phyloP scores from a whole-genome alignment of 1,140 invertebrate species.

The Camponotus floridanus region DNA sequence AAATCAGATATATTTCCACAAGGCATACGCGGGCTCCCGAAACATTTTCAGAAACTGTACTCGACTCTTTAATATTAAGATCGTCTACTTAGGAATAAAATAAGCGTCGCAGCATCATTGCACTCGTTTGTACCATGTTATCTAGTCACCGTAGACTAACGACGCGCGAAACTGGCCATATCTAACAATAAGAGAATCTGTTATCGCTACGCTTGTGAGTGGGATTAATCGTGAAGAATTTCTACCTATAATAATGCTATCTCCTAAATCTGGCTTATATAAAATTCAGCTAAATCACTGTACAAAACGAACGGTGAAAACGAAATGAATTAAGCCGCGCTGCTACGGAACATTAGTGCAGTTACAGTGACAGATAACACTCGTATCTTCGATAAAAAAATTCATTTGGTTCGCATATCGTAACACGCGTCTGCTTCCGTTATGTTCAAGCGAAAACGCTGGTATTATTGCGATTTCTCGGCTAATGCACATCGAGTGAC shows the following conservation, averaged over 20 bases:
- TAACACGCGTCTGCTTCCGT: background rate
- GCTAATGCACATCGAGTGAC: background rate
- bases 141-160: conserved; percentile 47
- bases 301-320: conserved; percentile 68
- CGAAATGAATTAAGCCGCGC: conserved; percentile 47
- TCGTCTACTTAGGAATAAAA: background rate
- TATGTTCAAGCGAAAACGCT: background rate
- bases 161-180: conserved; percentile 45
- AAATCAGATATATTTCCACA: conserved; percentile 12
- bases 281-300: conserved; percentile 71
- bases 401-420: conserved; percentile 10
- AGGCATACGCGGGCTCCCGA: background rate
- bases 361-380: conserved; percentile 57
- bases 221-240: conserved; percentile 46
- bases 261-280: conserved; percentile 45
- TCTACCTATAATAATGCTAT: conserved; percentile 60
- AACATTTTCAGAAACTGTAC: background rate
- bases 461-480: conserved; percentile 21
- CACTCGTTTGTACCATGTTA: conserved; percentile 40
- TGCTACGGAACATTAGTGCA: conserved; percentile 34
- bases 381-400: background rate
- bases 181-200: conserved; percentile 33
- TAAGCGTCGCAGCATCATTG: background rate
- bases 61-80: background rate
- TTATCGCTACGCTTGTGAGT: conserved; percentile 57